Evolutionary conservation across 2,113 vertebrate species (phyloP), one percentile per base, ranked within the genome.

Genomic region (Mesitornis unicolor): DNA sequence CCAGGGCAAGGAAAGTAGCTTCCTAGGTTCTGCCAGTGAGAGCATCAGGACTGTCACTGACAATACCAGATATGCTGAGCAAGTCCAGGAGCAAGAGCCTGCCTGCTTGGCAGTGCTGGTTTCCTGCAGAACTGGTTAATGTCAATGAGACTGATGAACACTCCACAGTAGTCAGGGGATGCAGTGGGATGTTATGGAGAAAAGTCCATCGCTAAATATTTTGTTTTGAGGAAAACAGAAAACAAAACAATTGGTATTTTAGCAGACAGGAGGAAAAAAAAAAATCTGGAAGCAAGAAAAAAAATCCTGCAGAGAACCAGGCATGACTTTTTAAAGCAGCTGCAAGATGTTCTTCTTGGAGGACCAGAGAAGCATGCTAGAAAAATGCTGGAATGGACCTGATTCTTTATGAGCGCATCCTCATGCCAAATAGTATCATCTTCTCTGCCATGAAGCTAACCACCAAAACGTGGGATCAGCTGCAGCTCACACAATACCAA

Each of bases 191-290:
- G 84, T 91, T 76, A 93, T 6, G 59, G 83, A 95, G 91, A 73
- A 78, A 94, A 90, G 89, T 74, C 61, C 76, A 40, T 74, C 29
- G 13, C 79, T 95, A 96, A 98, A 96, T 93, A 97, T 95, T 97
- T 94, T 94, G 59, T 92, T 91, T 95, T 95, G 65, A 83, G 61
- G 81, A 95, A 87, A 7, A 10, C 36, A 92, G 87, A 88, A 97
- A 96, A 89, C 69, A 95, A 96, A 93, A 89, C 90, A 91, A 73
- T 36, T 92, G 63, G 91, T 80, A 93, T 94, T 97, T 96, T 20
- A 88, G 93, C 87, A 92, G 83, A 89, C 53, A 45, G 73, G 63
- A 50, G 2, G 3, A 2, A 16, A 83, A 42, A 83, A 51, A 65
- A 6, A 31, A 28, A 67, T 68, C 87, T 88, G 85, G 64, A 96